Percentiles rank a stretch among this genome's conserved stretches.
Evolutionary conservation across 2,113 vertebrate species (phyloP).

Genomic region (Proteles cristata): DNA sequence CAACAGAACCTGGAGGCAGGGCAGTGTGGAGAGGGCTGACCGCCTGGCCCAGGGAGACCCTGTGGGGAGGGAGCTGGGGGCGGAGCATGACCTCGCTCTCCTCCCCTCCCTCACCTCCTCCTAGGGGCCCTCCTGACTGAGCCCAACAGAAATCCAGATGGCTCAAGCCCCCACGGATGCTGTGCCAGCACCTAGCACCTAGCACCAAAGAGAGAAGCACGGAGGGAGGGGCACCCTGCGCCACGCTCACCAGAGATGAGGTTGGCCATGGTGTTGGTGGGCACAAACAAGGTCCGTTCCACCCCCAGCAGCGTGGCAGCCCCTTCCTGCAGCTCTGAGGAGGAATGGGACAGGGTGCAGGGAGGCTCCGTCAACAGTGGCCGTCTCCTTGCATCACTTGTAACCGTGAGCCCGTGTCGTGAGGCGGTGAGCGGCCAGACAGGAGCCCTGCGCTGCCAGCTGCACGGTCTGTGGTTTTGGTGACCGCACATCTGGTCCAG

Average conservation of each 20-base stretch:
- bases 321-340: constrained; percentile 88
- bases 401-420: not conserved
- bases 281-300: constrained; percentile 89
- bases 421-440: not conserved
- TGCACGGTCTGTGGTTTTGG: not conserved
- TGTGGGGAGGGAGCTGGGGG: not conserved
- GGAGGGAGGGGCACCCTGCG: fast-evolving
- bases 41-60: too few species aligned
- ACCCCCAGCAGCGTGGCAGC: constrained; percentile 87
- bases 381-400: not conserved
- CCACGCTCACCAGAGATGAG: constrained; percentile 88
- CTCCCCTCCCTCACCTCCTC: not conserved
- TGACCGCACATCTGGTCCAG: not conserved
- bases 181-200: not conserved
- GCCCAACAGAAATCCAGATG: not conserved
- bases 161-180: not conserved
- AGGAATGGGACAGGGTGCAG: fast-evolving
- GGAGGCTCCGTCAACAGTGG: not conserved
- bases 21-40: not conserved
- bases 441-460: not conserved
- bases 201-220: not conserved
- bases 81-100: not conserved
- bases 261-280: constrained; percentile 91
- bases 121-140: fast-evolving
- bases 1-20: not conserved